Conservation (phyloP, 2,797 vertebrate species). For the Channa striata region DNA sequence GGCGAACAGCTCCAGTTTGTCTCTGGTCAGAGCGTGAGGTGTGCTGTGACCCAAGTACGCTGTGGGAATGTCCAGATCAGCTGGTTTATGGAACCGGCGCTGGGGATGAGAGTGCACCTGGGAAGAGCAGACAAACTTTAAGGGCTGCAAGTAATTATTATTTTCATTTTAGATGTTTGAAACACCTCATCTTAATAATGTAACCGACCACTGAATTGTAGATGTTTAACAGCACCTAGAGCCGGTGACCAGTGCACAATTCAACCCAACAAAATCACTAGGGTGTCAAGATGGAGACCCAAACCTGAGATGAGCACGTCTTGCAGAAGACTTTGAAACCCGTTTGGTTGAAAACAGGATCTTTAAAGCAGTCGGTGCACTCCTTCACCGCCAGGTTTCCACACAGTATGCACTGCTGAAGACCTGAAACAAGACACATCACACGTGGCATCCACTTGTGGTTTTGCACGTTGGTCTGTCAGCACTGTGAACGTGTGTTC, state of each 20-base stretch:
- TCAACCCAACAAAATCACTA: neutral
- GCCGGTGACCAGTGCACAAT: too few species aligned
- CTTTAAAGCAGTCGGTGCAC: conserved; percentile 87
- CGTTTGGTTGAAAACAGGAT: conserved; percentile 80
- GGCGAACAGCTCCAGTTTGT: conserved; percentile 91
- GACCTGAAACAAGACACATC: conserved; percentile 79
- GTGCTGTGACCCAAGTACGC: conserved; percentile 54
- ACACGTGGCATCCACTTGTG: neutral
- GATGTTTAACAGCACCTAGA: too few species aligned
- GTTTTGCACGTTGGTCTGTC: neutral
- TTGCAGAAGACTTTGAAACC: conserved; percentile 90
- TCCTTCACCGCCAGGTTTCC: conserved; percentile 83
- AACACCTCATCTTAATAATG: too few species aligned
- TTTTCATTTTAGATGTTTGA: neutral
- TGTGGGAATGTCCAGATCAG: conserved; percentile 71
- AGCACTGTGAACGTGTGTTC: neutral
- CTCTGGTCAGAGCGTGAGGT: conserved; percentile 68
- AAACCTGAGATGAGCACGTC: conserved; percentile 85
- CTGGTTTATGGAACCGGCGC: conserved; percentile 73
- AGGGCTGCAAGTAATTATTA: neutral
- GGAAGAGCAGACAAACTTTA: neutral
- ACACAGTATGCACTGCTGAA: conserved; percentile 89
- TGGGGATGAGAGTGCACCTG: conserved; percentile 88
- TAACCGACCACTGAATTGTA: too few species aligned
- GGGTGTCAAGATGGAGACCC: neutral